phyloP scores from a whole-genome alignment of 64 coral and sea anemone species.

The Platygyra sinensis region DNA sequence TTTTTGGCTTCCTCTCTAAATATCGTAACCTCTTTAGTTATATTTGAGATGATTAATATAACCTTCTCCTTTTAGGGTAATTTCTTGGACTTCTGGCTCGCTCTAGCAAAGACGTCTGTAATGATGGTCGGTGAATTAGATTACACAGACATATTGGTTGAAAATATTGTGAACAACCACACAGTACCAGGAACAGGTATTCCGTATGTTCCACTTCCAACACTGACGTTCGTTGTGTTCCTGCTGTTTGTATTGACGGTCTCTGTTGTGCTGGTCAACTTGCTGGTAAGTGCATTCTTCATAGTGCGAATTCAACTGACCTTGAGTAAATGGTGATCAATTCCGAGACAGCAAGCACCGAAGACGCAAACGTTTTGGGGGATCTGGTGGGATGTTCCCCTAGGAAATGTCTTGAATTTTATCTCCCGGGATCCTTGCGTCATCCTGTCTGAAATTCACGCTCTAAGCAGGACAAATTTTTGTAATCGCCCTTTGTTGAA shows the following conservation, averaged over 20 bases:
- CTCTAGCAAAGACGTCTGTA: slow-evolving; percentile 67
- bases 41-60: too few species aligned
- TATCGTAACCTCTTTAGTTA: too few species aligned
- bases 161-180: slow-evolving; percentile 52
- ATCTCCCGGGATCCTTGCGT: too few species aligned
- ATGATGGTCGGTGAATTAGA: slow-evolving; percentile 86
- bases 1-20: too few species aligned
- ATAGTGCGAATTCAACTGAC: too few species aligned
- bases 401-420: too few species aligned
- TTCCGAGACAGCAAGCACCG: too few species aligned
- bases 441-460: background rate
- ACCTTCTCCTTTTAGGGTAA: slow-evolving; percentile 22
- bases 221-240: slow-evolving; percentile 47
- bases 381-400: too few species aligned
- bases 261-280: slow-evolving; percentile 84
- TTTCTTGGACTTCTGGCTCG: slow-evolving; percentile 50
- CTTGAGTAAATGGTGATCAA: too few species aligned
- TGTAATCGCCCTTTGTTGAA: too few species aligned
- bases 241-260: slow-evolving; percentile 64
- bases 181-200: slow-evolving; percentile 39
- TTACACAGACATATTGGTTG: slow-evolving; percentile 61
- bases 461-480: too few species aligned
- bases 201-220: slow-evolving; percentile 73
- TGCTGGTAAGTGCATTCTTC: slow-evolving; percentile 59
- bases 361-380: too few species aligned